phyloP scores from a whole-genome alignment of 1,140 invertebrate species.

The Hyles vespertilio region DNA sequence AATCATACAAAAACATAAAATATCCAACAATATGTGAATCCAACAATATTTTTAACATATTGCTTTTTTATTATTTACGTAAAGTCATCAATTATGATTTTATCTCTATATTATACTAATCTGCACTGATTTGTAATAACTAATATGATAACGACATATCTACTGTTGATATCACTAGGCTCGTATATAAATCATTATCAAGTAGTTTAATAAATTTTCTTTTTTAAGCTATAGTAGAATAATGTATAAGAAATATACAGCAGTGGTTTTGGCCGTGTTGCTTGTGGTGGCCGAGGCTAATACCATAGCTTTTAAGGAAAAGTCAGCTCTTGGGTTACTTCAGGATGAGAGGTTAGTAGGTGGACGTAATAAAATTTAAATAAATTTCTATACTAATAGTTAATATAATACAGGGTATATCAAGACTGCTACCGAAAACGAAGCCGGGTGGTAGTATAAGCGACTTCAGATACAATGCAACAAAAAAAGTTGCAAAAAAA shows the following conservation, averaged over 20 bases:
- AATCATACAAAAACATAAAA: no score
- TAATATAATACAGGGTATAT: no score
- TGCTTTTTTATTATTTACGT: constrained; percentile 15
- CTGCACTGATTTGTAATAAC: constrained; percentile 30
- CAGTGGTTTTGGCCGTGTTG: constrained; percentile 28
- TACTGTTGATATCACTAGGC: constrained; percentile 26
- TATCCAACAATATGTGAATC: no score
- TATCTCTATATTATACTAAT: constrained; percentile 26
- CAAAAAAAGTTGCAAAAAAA: no score
- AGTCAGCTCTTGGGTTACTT: not conserved
- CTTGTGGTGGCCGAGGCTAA: constrained; percentile 34
- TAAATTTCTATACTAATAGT: not conserved
- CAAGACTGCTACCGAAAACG: no score
- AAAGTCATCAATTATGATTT: constrained; percentile 36
- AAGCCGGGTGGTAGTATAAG: no score
- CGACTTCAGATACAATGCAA: no score
- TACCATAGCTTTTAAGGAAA: constrained; percentile 8
- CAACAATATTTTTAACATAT: not conserved
- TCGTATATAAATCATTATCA: constrained; percentile 28
- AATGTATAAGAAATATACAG: constrained; percentile 34
- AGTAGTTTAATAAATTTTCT: constrained; percentile 13
- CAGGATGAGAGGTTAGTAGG: not conserved
- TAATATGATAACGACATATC: constrained; percentile 20
- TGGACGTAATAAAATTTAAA: not conserved
- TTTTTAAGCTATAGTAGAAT: constrained; percentile 18